These are phyloP conservation scores for Sycophaga agraensis DNA, from an alignment of 1,140 invertebrate species.

Conservation along the genomic window DNA sequence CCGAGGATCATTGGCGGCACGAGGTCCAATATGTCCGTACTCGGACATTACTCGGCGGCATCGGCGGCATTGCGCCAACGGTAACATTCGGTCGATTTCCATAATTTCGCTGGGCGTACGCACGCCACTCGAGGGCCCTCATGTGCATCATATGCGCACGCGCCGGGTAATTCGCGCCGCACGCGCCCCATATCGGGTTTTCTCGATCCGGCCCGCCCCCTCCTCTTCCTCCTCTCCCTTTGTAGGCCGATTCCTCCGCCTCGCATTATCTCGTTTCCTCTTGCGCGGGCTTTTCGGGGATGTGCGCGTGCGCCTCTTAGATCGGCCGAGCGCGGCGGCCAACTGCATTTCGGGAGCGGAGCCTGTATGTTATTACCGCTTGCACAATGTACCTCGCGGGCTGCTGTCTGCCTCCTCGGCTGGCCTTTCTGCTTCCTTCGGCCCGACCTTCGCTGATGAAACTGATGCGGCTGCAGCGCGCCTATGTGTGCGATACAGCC, in stretches of 20 bases:
- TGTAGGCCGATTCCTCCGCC: too few relatives aligned
- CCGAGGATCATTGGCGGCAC: not conserved
- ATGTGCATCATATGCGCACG: not conserved
- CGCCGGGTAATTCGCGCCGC: conserved; percentile 5
- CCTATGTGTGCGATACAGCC: too few relatives aligned
- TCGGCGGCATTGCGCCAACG: conserved; percentile 8
- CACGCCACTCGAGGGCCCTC: conserved; percentile 1
- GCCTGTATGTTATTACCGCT: too few relatives aligned
- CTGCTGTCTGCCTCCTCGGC: not conserved
- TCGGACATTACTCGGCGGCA: not conserved
- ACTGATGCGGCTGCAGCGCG: too few relatives aligned
- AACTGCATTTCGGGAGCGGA: too few relatives aligned
- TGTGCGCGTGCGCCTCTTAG: too few relatives aligned
- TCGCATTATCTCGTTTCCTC: conserved; percentile 15
- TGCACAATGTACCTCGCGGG: too few relatives aligned
- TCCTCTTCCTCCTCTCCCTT: too few relatives aligned
- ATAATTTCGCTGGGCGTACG: conserved; percentile 21
- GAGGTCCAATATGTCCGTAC: not conserved
- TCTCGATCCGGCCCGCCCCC: conserved; percentile 2
- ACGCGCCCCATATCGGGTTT: conserved; percentile 16
- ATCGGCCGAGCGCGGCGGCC: too few relatives aligned
- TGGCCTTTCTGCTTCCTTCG: not conserved
- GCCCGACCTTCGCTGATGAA: too few relatives aligned
- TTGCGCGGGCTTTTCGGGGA: not conserved
- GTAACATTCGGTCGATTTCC: conserved; percentile 24